Conservation (phyloP, 2,113 vertebrate species). For the Pluvianellus socialis region DNA sequence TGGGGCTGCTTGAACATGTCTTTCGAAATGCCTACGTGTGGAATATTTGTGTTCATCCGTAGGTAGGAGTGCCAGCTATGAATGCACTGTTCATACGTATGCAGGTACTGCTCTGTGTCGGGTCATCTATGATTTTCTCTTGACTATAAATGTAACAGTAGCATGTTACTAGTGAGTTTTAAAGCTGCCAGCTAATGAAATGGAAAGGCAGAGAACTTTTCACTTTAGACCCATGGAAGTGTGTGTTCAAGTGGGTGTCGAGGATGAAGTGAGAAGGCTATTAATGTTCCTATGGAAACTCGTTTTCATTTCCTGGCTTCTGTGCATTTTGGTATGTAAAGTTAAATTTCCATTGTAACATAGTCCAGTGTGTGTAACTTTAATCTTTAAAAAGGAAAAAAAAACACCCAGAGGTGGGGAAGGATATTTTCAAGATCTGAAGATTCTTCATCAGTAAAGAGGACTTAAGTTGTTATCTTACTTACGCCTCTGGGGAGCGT, state of each 20-base stretch:
- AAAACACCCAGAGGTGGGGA: background rate
- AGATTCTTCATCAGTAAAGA: background rate
- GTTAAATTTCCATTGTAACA: background rate
- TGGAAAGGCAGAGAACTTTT: background rate
- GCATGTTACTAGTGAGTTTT: background rate
- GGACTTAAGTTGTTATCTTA: background rate
- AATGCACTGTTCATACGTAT: background rate
- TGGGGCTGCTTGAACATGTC: background rate
- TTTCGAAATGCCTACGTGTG: background rate
- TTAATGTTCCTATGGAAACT: background rate
- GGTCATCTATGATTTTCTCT: background rate
- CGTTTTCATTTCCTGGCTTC: background rate
- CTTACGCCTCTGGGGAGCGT: background rate
- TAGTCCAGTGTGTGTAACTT: background rate
- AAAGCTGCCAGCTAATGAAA: background rate
- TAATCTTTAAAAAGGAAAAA: background rate
- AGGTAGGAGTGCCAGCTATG: accelerated
- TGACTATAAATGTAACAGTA: background rate
- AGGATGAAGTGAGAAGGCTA: background rate
- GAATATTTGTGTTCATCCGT: background rate
- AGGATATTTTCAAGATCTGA: background rate
- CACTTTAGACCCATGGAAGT: background rate
- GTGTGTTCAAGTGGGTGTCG: background rate
- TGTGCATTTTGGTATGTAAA: background rate
- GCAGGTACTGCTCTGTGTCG: accelerated